Evolutionary conservation across 2,113 vertebrate species (phyloP).

Genomic region (Psettodes erumei): DNA sequence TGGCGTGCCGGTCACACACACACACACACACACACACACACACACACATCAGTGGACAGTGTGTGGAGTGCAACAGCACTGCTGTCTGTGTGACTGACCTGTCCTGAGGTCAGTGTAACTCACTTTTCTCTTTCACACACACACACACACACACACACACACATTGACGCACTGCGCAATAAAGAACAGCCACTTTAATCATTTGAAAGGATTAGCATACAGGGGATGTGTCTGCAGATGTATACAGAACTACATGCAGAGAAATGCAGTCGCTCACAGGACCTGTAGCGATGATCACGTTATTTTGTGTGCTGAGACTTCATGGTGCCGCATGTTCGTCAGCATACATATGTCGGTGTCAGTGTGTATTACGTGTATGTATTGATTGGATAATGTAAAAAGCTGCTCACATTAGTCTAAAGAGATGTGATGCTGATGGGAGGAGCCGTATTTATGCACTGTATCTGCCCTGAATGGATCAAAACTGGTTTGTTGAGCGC

Average conservation of each 20-base stretch:
- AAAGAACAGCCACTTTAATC: too few relatives aligned
- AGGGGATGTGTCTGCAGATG: too few relatives aligned
- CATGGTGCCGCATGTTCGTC: not conserved
- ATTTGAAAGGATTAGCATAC: too few relatives aligned
- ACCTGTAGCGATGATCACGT: too few relatives aligned
- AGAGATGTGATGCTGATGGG: not conserved
- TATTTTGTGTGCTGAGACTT: not conserved
- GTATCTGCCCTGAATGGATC: too few relatives aligned
- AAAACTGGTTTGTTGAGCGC: too few relatives aligned
- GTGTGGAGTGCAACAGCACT: not conserved
- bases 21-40: too few relatives aligned
- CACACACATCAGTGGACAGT: conserved; percentile 18
- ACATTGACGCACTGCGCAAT: too few relatives aligned
- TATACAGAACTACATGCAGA: too few relatives aligned
- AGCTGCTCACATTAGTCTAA: too few relatives aligned
- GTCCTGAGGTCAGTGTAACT: not conserved
- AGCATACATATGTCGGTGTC: not conserved
- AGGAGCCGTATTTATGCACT: not conserved
- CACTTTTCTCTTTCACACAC: not conserved
- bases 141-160: not conserved
- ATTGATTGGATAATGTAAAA: not conserved
- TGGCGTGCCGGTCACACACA: not conserved
- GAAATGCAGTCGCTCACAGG: too few relatives aligned
- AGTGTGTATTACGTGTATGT: not conserved
- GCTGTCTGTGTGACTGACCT: not conserved